Evolutionary conservation across 2,113 vertebrate genomes (phyloP), one percentile per base, ranked within the genome.

Genomic region (Otus sunia): DNA sequence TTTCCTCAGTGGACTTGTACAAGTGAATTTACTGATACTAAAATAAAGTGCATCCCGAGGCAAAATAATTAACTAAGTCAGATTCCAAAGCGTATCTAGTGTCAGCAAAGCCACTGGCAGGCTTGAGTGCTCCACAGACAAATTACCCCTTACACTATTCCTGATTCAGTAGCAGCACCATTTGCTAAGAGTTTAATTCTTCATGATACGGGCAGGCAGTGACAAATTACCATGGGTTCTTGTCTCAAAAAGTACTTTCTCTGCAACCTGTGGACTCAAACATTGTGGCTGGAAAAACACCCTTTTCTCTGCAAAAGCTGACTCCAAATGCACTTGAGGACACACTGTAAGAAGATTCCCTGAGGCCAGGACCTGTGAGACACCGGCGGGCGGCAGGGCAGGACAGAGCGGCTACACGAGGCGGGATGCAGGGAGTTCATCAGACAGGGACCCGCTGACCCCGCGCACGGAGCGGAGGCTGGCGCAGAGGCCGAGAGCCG

Each of bases 61-160:
- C 74, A 94, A 76, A 85, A 64, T 82, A 94, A 94, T 94, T 96
- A 95, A 87, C 66, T 16, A 78, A 89, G 94, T 62, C 68, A 62
- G 59, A 82, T 53, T 94, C 53, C 77, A 68, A 27, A 58, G 81
- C 17, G 1, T 64, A 82, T 64, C 66, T n/a, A 75, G 49, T 13
- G 49, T 32, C 62, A 82, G 56, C 58, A 85, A 85, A 73, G 84
- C 34, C 90, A 95, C 43, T 6, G 58, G 53, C 58, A 37, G 68
- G 66, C 53, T 58, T 41, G 52, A 95, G 62, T 3, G 20, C 85
- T 88, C 53, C 66, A 64, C 49, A 64, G 81, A 93, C 29, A 82
- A 94, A 93, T 93, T n/a, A 92, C 47, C 34, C 58, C 53, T 76
- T 68, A 49, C 22, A 6, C 41, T 68, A 21, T 2, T 75, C 56